Conservation (phyloP, 2,888 invertebrate species). For the Deroplatys truncata region DNA sequence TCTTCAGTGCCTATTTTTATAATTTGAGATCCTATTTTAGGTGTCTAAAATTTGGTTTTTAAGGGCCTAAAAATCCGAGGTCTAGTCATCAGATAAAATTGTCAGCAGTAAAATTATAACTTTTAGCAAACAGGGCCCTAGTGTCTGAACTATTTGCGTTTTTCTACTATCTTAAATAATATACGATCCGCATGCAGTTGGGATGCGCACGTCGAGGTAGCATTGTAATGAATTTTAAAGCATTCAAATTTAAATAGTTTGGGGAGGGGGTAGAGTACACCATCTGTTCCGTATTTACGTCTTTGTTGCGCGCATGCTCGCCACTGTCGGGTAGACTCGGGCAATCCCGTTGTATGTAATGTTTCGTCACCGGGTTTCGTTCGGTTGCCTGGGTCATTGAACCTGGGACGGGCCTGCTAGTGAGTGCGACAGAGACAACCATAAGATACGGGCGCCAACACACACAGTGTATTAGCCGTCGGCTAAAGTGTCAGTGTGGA, state of each 20-base stretch:
- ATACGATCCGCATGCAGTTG: neutral
- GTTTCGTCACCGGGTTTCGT: conserved; percentile 12
- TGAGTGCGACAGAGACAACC: neutral
- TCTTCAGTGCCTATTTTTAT: too few relatives aligned
- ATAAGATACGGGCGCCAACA: neutral
- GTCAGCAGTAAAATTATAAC: too few relatives aligned
- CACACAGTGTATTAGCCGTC: conserved; percentile 3
- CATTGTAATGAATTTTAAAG: neutral
- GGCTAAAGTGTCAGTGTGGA: conserved; percentile 12
- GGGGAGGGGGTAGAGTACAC: neutral
- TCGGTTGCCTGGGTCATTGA: conserved; percentile 17
- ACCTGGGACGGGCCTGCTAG: conserved; percentile 10
- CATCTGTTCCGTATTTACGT: neutral
- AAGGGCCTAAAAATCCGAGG: too few relatives aligned
- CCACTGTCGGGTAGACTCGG: neutral
- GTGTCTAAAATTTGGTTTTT: too few relatives aligned
- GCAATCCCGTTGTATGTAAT: conserved; percentile 8
- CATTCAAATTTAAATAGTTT: neutral
- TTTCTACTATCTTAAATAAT: neutral
- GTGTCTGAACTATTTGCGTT: too few relatives aligned
- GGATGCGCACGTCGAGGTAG: neutral
- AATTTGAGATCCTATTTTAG: too few relatives aligned
- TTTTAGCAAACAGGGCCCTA: too few relatives aligned
- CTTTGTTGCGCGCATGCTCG: neutral
- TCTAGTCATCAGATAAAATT: too few relatives aligned